Evolutionary conservation across 2,113 vertebrate species (phyloP).

Genomic region (Brachyistius frenatus): DNA sequence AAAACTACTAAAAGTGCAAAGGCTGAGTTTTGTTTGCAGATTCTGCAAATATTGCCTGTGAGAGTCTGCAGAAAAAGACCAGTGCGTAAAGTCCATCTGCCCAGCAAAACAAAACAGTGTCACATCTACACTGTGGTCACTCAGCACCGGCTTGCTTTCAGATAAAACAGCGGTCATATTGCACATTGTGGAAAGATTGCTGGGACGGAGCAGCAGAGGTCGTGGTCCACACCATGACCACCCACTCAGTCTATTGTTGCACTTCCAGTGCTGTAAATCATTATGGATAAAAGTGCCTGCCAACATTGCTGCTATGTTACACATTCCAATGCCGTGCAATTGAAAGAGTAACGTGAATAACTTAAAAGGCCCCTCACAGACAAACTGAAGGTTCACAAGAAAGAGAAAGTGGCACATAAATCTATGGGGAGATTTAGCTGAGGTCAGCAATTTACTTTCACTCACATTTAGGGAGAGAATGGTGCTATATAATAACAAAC

Average conservation of each 20-base stretch:
- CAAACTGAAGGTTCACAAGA: not conserved
- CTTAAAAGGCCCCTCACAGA: not conserved
- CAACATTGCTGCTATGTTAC: conserved; percentile 24
- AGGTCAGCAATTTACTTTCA: conserved; percentile 12
- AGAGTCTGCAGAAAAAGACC: conserved; percentile 4
- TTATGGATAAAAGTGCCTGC: not conserved
- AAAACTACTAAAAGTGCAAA: conserved; percentile 4
- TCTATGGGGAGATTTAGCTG: not conserved
- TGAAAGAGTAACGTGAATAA: not conserved
- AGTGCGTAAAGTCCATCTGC: conserved; percentile 13
- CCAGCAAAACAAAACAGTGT: conserved; percentile 16
- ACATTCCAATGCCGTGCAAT: not conserved
- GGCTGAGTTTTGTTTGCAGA: not conserved
- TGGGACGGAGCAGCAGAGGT: conserved; percentile 23
- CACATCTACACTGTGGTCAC: conserved; percentile 26
- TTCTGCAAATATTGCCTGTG: conserved; percentile 4
- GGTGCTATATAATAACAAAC: not conserved
- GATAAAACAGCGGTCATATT: conserved; percentile 40
- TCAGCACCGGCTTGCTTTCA: conserved; percentile 42
- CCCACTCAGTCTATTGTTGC: conserved; percentile 30
- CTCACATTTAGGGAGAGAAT: not conserved
- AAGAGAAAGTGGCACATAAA: not conserved
- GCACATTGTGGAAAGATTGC: conserved; percentile 24
- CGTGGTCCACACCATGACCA: conserved; percentile 24
- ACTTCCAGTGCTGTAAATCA: conserved; percentile 6